These are phyloP conservation scores for Ceratosolen fusciceps DNA, from an alignment of 1,140 invertebrate species.

Conservation along the genomic window DNA sequence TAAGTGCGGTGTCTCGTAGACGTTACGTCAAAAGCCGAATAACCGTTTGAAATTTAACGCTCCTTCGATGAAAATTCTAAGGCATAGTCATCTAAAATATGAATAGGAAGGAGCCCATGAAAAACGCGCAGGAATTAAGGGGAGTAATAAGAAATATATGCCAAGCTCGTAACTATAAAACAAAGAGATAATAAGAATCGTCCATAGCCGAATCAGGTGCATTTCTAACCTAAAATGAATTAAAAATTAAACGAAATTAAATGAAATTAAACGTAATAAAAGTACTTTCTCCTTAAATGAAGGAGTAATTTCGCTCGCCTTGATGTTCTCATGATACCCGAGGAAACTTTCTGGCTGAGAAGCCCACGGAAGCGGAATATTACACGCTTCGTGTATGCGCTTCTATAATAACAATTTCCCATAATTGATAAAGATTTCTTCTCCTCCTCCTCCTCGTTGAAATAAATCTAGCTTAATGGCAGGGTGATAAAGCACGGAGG, in stretches of 20 bases:
- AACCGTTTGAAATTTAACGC: too few relatives aligned
- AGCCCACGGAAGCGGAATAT: neutral
- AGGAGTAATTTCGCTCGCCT: neutral
- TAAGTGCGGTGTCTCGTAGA: too few relatives aligned
- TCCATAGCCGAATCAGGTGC: neutral
- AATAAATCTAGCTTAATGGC: too few relatives aligned
- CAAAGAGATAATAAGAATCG: neutral
- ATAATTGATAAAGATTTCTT: neutral
- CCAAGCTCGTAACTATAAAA: neutral
- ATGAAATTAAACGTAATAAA: neutral
- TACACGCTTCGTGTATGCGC: neutral
- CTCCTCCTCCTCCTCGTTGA: neutral
- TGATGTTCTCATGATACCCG: neutral
- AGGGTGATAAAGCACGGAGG: too few relatives aligned
- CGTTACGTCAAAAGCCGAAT: too few relatives aligned
- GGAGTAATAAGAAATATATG: too few relatives aligned
- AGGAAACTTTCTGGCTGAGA: neutral
- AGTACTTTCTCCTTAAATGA: neutral
- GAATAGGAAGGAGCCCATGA: too few relatives aligned
- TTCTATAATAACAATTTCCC: neutral
- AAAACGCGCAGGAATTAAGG: too few relatives aligned
- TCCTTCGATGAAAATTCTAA: too few relatives aligned
- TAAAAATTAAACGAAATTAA: too few relatives aligned
- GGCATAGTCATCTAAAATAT: too few relatives aligned
- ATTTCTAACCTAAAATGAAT: constrained; percentile 3